Evolutionary conservation across 2,888 invertebrate genomes (phyloP).

Genomic region (Villa cingulata): DNA sequence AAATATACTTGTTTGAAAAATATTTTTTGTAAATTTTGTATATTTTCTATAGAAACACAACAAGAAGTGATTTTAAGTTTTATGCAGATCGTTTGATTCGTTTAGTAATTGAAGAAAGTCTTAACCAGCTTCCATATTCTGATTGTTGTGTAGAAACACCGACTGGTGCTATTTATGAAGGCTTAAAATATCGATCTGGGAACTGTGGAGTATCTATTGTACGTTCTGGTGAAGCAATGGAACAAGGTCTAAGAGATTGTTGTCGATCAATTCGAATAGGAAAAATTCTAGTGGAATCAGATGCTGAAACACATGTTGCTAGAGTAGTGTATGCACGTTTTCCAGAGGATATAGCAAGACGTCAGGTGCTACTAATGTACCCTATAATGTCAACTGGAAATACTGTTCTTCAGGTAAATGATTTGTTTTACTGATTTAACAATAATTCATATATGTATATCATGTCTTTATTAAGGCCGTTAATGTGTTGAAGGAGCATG

Average conservation of each 20-base stretch:
- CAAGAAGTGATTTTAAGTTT: constrained; percentile 93
- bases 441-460: not conserved
- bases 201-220: constrained; percentile 99
- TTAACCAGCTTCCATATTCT: constrained; percentile 91
- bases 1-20: not conserved
- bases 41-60: constrained; percentile 61
- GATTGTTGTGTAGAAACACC: constrained; percentile 86
- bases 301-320: constrained; percentile 91
- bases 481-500: constrained; percentile 84
- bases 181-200: constrained; percentile 88
- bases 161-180: constrained; percentile 73
- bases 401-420: constrained; percentile 62
- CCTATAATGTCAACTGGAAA: constrained; percentile 99
- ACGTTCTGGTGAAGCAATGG: constrained; percentile 91
- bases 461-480: constrained; percentile 55
- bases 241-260: constrained; percentile 87
- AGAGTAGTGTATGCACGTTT: constrained; percentile 95
- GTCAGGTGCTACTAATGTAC: constrained; percentile 91
- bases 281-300: constrained; percentile 93
- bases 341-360: constrained; percentile 82
- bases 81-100: constrained; percentile 96
- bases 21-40: not conserved
- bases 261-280: constrained; percentile 97
- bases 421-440: not conserved
- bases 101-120: constrained; percentile 92